Evolutionary conservation across 2,797 vertebrate species (phyloP).

Genomic region (Cyprinodon diabolis): DNA sequence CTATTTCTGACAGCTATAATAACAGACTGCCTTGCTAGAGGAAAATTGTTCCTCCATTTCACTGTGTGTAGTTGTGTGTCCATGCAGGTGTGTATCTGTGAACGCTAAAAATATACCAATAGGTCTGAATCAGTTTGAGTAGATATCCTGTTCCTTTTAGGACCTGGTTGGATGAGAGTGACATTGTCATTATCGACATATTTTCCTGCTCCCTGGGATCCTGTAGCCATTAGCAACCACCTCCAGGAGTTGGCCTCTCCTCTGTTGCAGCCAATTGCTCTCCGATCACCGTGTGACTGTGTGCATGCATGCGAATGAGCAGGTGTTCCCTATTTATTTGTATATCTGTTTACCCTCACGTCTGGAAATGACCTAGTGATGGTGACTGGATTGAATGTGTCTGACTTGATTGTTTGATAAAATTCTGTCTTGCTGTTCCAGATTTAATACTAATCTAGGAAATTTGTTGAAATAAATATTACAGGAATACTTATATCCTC

Average conservation of each 20-base stretch:
- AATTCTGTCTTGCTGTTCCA: conserved; percentile 50
- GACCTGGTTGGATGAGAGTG: conserved; percentile 67
- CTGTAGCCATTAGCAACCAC: conserved; percentile 81
- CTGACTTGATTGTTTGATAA: conserved; percentile 65
- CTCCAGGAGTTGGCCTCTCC: conserved; percentile 66
- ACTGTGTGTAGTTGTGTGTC: conserved; percentile 19
- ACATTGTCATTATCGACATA: conserved; percentile 79
- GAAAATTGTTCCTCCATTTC: conserved; percentile 68
- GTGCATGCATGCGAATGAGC: conserved; percentile 77
- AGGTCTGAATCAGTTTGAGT: conserved; percentile 38
- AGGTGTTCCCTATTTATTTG: conserved; percentile 58
- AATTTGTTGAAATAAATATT: conserved; percentile 42
- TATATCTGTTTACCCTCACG: conserved; percentile 17
- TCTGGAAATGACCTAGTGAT: conserved; percentile 40
- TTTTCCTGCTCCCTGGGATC: conserved; percentile 68
- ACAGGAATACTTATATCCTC: conserved; percentile 23
- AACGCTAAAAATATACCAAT: conserved; percentile 35
- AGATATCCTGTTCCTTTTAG: conserved; percentile 59
- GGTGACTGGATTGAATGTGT: conserved; percentile 47
- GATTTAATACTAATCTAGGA: conserved; percentile 51
- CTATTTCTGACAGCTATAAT: conserved; percentile 65
- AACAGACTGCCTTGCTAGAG: conserved; percentile 55
- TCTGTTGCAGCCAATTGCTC: conserved; percentile 74
- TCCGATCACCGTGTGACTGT: conserved; percentile 68
- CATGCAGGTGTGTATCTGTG: conserved; percentile 12